phyloP scores from a whole-genome alignment of 2,113 vertebrate species.

The Cephalopholis sonnerati region DNA sequence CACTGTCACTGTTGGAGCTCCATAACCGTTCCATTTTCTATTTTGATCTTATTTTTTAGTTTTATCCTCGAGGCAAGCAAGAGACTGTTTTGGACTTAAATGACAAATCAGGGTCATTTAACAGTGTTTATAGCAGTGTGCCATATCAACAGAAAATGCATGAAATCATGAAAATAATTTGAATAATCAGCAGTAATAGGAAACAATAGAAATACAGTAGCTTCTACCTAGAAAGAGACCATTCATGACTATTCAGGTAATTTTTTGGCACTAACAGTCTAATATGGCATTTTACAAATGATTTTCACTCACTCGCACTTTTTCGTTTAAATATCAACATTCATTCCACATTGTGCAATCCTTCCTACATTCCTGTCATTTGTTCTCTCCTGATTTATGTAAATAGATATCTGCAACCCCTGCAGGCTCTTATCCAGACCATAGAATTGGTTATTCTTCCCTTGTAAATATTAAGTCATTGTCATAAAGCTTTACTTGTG shows the following conservation, averaged over 20 bases:
- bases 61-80: constrained; percentile 10
- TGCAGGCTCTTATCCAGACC: constrained; percentile 59
- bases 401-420: constrained; percentile 75
- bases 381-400: constrained; percentile 73
- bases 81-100: constrained; percentile 16
- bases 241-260: constrained; percentile 29
- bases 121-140: constrained; percentile 49
- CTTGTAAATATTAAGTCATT: constrained; percentile 77
- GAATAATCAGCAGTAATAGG: constrained; percentile 36
- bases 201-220: no score
- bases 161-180: constrained; percentile 53
- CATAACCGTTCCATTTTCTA: neutral
- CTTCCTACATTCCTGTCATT: constrained; percentile 73
- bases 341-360: constrained; percentile 66
- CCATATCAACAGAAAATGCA: constrained; percentile 62
- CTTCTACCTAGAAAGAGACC: constrained; percentile 36
- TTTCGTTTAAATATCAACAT: constrained; percentile 26
- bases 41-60: neutral
- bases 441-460: constrained; percentile 55
- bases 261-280: constrained; percentile 22
- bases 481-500: constrained; percentile 82
- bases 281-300: constrained; percentile 21
- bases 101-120: constrained; percentile 24
- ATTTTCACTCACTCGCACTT: constrained; percentile 24
- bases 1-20: no score